Conservation (phyloP, 2,113 vertebrate genomes). For the mouse (Mus musculus) region DNA sequence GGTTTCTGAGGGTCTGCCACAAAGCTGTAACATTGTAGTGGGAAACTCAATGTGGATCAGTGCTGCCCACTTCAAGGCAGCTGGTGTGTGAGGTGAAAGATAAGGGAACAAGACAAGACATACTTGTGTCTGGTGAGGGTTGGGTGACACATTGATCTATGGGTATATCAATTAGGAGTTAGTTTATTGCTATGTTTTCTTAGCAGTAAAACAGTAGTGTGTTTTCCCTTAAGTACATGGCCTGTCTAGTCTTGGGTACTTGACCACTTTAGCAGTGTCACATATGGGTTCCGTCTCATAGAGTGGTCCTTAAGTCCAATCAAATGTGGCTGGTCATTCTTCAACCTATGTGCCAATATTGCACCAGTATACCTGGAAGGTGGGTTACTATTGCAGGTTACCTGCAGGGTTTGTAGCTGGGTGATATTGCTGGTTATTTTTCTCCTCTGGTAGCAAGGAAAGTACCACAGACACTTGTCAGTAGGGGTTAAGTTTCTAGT, state of each 20-base stretch:
- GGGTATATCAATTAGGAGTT: background rate
- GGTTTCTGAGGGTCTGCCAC: background rate
- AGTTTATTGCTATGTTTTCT: background rate
- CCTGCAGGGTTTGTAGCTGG: background rate
- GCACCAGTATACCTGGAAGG: background rate
- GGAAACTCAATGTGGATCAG: background rate
- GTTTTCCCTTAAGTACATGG: background rate
- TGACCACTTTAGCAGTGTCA: background rate
- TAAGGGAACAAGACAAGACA: background rate
- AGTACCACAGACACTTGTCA: background rate
- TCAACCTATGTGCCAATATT: background rate
- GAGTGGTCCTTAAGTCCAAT: background rate
- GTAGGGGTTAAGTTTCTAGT: background rate
- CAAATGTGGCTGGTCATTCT: background rate
- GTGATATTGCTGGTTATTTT: background rate
- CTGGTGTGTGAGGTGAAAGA: background rate
- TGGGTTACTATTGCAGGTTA: background rate
- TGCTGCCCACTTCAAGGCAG: background rate
- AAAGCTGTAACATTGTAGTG: background rate
- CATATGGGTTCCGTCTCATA: too few relatives aligned
- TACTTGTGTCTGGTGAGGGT: background rate
- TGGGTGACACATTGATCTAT: background rate
- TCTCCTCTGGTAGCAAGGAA: background rate
- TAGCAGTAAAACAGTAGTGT: background rate
- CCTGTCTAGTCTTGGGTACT: too few relatives aligned